Evolutionary conservation across 2,888 invertebrate genomes (phyloP), one percentile per base, ranked within the genome.

Genomic region (Xestoiulus laeticollis): DNA sequence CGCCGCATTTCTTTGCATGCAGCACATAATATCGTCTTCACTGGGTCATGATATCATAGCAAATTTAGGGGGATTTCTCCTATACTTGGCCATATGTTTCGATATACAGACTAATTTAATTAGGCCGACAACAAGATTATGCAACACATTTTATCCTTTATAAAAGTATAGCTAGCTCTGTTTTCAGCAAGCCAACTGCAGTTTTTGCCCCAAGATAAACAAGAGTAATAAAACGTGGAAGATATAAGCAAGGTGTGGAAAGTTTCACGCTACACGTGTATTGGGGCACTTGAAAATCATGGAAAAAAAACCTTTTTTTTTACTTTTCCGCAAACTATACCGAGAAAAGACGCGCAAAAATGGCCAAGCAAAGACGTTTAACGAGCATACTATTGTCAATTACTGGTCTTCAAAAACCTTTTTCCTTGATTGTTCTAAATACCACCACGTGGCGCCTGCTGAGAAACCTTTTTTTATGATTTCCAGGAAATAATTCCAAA

Each of bases 391-490:
- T n/a, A 68, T 68, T 68, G 68, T 68, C 26, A 68, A 68, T 68
- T 68, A 68, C 68, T 68, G 68, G 68, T 68, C 26, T 26, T 68
- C 68, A 26, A 68, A 68, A 68, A 68, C 68, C 68, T 68, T 68
- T 43, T 68, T 10, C 68, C 26, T 68, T 26, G 26, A 68, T 68
- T 68, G 68, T 68, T 68, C 26, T 26, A 68, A 68, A 68, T 68
- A 26, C 26, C 68, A 68, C 68, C 26, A 26, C 26, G 68, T 68
- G 68, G 68, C 68, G 68, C 68, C 68, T 68, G 68, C 68, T 68
- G 68, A 26, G 68, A 68, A 68, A 26, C 68, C 10, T 68, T 68
- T 38, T 68, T 68, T 68, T 68, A 68, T 68, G 68, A 26, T 68
- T 68, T 68, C 68, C 68, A 68, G 68, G 68, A 68, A 68, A 68